Evolutionary conservation across 2,797 vertebrate species (phyloP).

Genomic region (Epinephelus malabaricus): DNA sequence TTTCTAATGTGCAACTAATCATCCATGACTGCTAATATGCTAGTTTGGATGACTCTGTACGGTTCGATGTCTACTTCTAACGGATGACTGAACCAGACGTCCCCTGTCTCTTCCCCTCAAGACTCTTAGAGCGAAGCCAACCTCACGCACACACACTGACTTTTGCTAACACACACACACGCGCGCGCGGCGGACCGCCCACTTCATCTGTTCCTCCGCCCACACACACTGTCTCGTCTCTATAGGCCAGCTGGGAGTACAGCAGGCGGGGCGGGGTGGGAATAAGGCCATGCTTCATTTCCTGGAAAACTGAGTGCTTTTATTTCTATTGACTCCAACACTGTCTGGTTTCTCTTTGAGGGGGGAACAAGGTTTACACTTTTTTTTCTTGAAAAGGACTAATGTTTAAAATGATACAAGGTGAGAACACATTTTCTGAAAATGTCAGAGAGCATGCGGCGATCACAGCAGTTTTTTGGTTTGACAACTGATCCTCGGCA

Average conservation of each 20-base stretch:
- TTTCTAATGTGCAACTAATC: constrained; percentile 55
- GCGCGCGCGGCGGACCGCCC: constrained; percentile 38
- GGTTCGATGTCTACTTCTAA: constrained; percentile 46
- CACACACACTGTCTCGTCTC: constrained; percentile 58
- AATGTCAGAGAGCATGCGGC: constrained; percentile 23
- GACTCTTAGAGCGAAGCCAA: constrained; percentile 24
- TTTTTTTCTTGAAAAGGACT: constrained; percentile 12
- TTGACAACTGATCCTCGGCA: constrained; percentile 24
- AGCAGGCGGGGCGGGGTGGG: constrained; percentile 69
- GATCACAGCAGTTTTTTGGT: constrained; percentile 5
- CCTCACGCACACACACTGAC: constrained; percentile 15
- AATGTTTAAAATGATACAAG: background rate
- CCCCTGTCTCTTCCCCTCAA: constrained; percentile 32
- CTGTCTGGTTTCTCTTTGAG: background rate
- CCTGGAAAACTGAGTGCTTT: constrained; percentile 39
- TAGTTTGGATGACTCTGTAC: constrained; percentile 45
- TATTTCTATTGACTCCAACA: constrained; percentile 13
- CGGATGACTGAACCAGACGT: constrained; percentile 48
- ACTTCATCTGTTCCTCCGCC: constrained; percentile 75
- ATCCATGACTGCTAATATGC: constrained; percentile 50
- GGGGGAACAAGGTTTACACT: background rate
- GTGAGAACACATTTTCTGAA: constrained; percentile 18
- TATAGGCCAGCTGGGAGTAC: constrained; percentile 74
- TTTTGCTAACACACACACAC: background rate
- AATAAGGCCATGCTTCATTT: constrained; percentile 55